phyloP scores from a whole-genome alignment of 2,113 vertebrate species.

The Rostratula benghalensis region DNA sequence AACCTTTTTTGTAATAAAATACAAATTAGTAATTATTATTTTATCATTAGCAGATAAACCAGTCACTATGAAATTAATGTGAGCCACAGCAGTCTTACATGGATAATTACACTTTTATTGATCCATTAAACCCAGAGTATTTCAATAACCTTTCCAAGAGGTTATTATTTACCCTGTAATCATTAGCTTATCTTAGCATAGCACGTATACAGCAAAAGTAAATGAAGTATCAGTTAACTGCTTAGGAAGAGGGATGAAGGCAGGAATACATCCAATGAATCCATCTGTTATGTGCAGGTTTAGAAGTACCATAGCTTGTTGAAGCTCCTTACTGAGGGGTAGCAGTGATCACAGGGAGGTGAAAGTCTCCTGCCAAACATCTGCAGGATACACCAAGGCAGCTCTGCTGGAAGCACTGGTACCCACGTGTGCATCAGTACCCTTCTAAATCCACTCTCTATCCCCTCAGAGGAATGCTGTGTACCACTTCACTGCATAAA shows the following conservation, averaged over 20 bases:
- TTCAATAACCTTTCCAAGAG: neutral
- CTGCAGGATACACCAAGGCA: neutral
- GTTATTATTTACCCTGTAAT: neutral
- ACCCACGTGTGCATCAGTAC: accelerated
- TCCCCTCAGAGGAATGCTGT: neutral
- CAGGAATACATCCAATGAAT: neutral
- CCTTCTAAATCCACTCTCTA: neutral
- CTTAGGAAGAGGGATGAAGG: neutral
- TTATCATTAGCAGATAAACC: neutral
- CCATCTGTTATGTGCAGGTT: neutral
- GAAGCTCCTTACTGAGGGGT: neutral
- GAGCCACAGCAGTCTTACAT: constrained; percentile 6
- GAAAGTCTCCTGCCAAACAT: neutral
- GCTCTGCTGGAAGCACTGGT: accelerated
- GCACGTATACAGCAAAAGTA: neutral
- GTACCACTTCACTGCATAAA: neutral
- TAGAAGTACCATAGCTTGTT: neutral
- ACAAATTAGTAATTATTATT: neutral
- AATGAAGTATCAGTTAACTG: neutral
- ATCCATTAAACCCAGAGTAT: neutral
- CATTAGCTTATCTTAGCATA: neutral
- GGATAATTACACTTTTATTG: constrained; percentile 28
- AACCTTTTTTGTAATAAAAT: neutral
- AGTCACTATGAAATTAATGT: neutral
- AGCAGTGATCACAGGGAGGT: neutral